Evolutionary conservation across 2,888 invertebrate genomes (phyloP), one percentile per base, ranked within the genome.

Genomic region (Aspidiotus destructor): DNA sequence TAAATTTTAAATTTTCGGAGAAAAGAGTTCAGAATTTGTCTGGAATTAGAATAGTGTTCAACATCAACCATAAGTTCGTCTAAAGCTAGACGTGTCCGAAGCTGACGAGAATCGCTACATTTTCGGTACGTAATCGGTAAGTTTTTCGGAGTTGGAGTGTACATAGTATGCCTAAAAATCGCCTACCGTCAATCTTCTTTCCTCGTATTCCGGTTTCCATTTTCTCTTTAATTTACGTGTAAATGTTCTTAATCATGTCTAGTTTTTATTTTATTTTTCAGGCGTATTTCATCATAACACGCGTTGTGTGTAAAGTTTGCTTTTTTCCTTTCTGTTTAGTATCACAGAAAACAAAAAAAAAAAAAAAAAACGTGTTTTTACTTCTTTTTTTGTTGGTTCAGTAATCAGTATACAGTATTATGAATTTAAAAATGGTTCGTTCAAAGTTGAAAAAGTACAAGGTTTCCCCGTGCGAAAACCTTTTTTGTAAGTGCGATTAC

Each of bases 191-290:
- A 28, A 28, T 28, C 2, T 28, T 28, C 28, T 48, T 7, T 48
- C 13, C 52, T 52, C 48, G 11, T 8, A 44, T 17, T 15, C 15
- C 52, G 15, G 52, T 9, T 48, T 62, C 48, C 52, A 16, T 16
- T 11, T 17, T 55, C 16, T 8, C 41, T 28, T 13, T 48, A 60
- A 16, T 48, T 48, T 58, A 60, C 40, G 40, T n/a, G 41, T 61
- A 41, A 28, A 41, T 57, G 60, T 67, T 60, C 60, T 44, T 67
- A 67, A 67, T 67, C 67, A 67, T 67, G 58, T 67, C 48, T 48
- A 58, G 57, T 67, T 58, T 28, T 67, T 67, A 48, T 58, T 67
- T 67, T 67, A 67, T 67, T 67, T 67, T 67, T 67, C 67, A 67
- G 67, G 58, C 60, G 57, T 65, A 55, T 55, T 65, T 65, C 65